A percentile compares a stretch with the other conserved stretches of the same genome.
Conservation (phyloP, 2,888 invertebrate species). For the Ophioninae sp. region DNA sequence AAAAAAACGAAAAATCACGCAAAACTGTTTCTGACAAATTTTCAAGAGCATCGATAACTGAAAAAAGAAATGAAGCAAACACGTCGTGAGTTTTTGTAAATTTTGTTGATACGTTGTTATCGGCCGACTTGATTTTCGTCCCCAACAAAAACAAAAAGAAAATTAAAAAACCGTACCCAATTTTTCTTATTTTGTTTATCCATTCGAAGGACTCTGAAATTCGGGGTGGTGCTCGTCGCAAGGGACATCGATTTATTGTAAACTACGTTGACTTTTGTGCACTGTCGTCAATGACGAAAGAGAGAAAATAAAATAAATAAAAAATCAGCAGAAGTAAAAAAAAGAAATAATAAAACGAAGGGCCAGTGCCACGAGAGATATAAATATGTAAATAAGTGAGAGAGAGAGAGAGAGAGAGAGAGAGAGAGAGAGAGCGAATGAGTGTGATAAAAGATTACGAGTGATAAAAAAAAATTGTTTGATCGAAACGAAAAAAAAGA, state of each 20-base stretch:
- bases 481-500: constrained; percentile 20
- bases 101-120: constrained; percentile 15
- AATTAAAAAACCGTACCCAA: not conserved
- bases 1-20: not conserved
- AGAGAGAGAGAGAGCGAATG: constrained; percentile 26
- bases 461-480: constrained; percentile 36
- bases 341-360: constrained; percentile 41
- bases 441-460: constrained; percentile 33
- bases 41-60: not conserved
- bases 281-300: constrained; percentile 53
- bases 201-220: not conserved
- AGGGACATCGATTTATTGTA: constrained; percentile 36
- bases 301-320: constrained; percentile 19
- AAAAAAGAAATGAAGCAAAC: no score
- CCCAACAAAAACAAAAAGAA: not conserved
- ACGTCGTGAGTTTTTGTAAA: constrained; percentile 8
- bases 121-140: constrained; percentile 9
- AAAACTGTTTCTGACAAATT: not conserved
- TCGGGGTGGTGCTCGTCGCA: constrained; percentile 25
- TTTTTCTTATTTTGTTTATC: not conserved
- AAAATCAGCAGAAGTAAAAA: constrained; percentile 32
- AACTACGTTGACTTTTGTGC: constrained; percentile 61
- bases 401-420: constrained; percentile 27
- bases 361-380: constrained; percentile 54
- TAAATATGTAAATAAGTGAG: constrained; percentile 60